phyloP scores from a whole-genome alignment of 1,140 invertebrate species.

The Magallana ariakensis region DNA sequence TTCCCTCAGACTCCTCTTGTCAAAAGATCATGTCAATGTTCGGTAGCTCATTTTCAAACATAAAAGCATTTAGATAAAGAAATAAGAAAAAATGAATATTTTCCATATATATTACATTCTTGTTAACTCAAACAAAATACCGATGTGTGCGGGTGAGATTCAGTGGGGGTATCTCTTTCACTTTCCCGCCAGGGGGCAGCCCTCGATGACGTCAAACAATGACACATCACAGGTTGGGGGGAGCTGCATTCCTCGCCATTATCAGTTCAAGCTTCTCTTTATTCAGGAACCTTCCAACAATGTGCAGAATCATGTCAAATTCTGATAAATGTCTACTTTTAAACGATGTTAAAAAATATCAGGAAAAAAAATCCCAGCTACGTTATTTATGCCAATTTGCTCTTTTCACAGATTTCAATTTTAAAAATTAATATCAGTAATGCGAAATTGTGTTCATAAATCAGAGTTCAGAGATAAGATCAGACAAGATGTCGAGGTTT shows the following conservation, averaged over 20 bases:
- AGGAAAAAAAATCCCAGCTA: background rate
- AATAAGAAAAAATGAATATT: no score
- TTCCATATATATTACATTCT: no score
- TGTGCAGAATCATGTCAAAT: constrained; percentile 24
- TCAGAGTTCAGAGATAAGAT: background rate
- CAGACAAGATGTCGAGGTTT: background rate
- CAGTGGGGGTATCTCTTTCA: background rate
- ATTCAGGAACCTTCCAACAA: constrained; percentile 27
- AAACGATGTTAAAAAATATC: constrained; percentile 8
- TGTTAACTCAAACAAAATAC: background rate
- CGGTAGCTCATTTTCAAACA: no score
- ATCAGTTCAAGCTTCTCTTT: background rate
- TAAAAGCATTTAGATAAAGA: no score
- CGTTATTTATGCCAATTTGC: constrained; percentile 9
- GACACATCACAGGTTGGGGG: background rate
- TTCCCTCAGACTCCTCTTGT: no score
- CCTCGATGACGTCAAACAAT: background rate
- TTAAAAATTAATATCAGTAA: constrained; percentile 9
- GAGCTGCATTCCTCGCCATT: background rate
- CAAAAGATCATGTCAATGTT: no score
- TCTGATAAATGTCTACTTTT: constrained; percentile 6
- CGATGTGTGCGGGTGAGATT: no score
- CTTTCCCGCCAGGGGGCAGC: background rate
- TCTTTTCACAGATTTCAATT: background rate
- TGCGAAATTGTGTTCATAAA: constrained; percentile 34